These are phyloP conservation scores for Isoperla grammatica DNA, from an alignment of 2,888 invertebrate genomes.

Conservation along the genomic window DNA sequence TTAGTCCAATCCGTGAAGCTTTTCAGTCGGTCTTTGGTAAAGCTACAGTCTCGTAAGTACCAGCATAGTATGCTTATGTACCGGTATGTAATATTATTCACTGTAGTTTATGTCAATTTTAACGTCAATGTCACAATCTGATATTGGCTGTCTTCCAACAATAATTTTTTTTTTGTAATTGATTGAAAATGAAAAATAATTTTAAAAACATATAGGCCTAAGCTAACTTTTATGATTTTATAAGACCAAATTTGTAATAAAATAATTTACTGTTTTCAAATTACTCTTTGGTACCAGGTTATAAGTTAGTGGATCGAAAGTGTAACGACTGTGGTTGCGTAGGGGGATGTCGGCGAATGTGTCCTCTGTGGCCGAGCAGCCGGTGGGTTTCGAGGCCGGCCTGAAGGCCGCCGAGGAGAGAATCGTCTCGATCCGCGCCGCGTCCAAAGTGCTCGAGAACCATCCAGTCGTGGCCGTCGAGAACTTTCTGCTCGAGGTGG, in stretches of 20 bases:
- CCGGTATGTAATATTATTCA: neutral
- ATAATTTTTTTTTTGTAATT: too few species aligned
- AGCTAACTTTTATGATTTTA: too few species aligned
- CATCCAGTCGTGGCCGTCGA: slow-evolving; percentile 69
- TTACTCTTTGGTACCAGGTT: too few species aligned
- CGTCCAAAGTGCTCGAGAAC: slow-evolving; percentile 52
- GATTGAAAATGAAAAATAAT: too few species aligned
- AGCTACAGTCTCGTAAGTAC: slow-evolving; percentile 65
- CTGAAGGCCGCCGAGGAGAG: slow-evolving; percentile 68
- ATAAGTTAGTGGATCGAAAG: too few species aligned
- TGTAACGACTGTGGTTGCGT: too few species aligned
- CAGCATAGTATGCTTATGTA: neutral
- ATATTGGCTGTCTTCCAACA: too few species aligned
- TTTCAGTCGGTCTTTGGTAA: slow-evolving; percentile 75
- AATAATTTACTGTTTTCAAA: too few species aligned
- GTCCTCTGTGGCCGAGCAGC: slow-evolving; percentile 62
- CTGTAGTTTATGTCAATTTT: too few species aligned
- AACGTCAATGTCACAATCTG: too few species aligned
- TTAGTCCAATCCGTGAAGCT: slow-evolving; percentile 70
- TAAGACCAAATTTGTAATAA: too few species aligned
- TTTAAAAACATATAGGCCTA: too few species aligned
- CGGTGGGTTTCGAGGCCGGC: slow-evolving; percentile 72
- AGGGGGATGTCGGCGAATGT: slow-evolving; percentile 59
- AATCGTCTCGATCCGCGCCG: slow-evolving; percentile 55
- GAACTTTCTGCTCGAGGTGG: slow-evolving; percentile 66